A percentile compares a stretch with the other conserved stretches of the same genome.
phyloP scores from a whole-genome alignment of 1,140 invertebrate genomes.

The Anoplophora glabripennis region DNA sequence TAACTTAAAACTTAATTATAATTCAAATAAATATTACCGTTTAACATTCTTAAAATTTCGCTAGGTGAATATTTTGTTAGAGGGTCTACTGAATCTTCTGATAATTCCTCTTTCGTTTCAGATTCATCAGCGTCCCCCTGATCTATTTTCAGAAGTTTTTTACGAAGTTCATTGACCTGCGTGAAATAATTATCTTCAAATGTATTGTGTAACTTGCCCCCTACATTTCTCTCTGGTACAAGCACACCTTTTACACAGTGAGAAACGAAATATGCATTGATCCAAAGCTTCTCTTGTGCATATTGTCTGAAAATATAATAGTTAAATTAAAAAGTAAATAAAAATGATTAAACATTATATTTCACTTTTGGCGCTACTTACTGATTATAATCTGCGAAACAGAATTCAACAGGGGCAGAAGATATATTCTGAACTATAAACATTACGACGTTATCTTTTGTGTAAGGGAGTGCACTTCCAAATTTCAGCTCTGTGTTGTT shows the following conservation, averaged over 20 bases:
- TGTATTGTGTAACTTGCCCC: no score
- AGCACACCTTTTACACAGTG: neutral
- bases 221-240: no score
- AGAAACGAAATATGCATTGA: constrained; percentile 24
- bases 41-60: constrained; percentile 11
- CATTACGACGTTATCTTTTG: constrained; percentile 28
- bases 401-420: constrained; percentile 48
- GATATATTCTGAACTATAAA: constrained; percentile 48
- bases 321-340: neutral
- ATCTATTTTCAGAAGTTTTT: no score
- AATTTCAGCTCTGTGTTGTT: constrained; percentile 42
- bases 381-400: constrained; percentile 51
- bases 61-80: constrained; percentile 5
- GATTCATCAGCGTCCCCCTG: neutral
- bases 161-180: no score
- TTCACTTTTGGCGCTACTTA: constrained; percentile 32
- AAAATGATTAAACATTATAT: neutral
- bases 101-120: constrained; percentile 1
- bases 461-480: constrained; percentile 44
- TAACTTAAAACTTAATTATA: no score
- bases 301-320: constrained; percentile 22
- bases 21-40: constrained; percentile 4
- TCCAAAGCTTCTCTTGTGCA: constrained; percentile 30
- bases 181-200: no score
- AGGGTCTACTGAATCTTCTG: constrained; percentile 10